Evolutionary conservation across 2,888 invertebrate genomes (phyloP).

Genomic region (Stenchaetothrips biformis): DNA sequence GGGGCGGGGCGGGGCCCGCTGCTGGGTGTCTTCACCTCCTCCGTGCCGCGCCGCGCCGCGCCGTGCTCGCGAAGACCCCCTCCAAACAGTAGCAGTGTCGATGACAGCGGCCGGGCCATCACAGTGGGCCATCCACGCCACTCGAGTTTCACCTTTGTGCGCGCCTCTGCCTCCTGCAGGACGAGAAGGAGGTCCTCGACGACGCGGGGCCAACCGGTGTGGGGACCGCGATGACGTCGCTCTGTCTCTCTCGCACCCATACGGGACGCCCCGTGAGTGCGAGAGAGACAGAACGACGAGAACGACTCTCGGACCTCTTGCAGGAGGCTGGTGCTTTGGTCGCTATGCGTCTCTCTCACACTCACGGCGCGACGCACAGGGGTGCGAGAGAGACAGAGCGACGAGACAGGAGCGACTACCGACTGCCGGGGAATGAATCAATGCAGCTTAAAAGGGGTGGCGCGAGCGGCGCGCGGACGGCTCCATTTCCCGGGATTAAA

Average conservation of each 20-base stretch:
- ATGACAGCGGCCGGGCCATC: background rate
- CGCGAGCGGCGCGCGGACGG: background rate
- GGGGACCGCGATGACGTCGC: too few relatives aligned
- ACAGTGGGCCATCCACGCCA: too few relatives aligned
- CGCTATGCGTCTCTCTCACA: too few relatives aligned
- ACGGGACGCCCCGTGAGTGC: too few relatives aligned
- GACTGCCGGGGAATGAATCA: background rate
- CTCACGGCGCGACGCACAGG: too few relatives aligned
- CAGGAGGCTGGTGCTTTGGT: too few relatives aligned
- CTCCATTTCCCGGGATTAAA: slow-evolving; percentile 5
- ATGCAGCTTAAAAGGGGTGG: background rate
- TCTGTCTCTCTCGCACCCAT: too few relatives aligned
- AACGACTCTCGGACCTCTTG: too few relatives aligned
- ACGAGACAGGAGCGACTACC: background rate
- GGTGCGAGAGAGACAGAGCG: background rate
- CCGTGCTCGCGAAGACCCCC: too few relatives aligned
- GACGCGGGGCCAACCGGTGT: too few relatives aligned
- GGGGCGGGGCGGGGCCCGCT: background rate
- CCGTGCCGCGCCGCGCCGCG: background rate
- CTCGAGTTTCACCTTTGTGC: background rate
- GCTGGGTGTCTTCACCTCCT: background rate
- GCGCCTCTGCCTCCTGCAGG: background rate
- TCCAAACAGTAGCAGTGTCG: background rate
- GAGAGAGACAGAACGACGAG: too few relatives aligned
- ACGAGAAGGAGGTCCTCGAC: too few relatives aligned